Percentiles rank a stretch among this genome's conserved stretches.
Conservation (phyloP, 2,797 vertebrate genomes). For the Streptopelia turtur region DNA sequence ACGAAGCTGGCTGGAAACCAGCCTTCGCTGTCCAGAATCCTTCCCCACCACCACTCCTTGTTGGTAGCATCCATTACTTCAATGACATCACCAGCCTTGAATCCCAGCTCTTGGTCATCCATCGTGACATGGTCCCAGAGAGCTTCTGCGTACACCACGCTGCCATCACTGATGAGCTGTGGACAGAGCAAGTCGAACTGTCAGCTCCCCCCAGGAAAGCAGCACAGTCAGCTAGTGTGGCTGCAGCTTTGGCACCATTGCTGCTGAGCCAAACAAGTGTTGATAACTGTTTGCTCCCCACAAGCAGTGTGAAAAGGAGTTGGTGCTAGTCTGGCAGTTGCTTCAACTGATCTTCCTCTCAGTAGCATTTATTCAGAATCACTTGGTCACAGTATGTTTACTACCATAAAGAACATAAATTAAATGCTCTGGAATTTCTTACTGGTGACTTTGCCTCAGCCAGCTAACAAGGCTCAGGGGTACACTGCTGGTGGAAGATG, state of each 20-base stretch:
- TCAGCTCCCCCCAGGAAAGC: background rate
- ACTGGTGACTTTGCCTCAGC: background rate
- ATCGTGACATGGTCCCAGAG: conserved; percentile 99
- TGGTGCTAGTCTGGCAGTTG: background rate
- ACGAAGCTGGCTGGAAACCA: conserved; percentile 98
- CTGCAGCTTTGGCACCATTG: background rate
- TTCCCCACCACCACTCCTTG: conserved; percentile 99
- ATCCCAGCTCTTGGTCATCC: conserved; percentile 97
- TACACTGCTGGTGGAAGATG: background rate
- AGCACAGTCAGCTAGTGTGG: rapidly evolving
- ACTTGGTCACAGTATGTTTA: background rate
- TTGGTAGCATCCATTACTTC: conserved; percentile 96
- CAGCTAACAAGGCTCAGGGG: background rate
- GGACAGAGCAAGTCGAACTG: conserved; percentile 6
- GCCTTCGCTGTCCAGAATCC: conserved; percentile 91
- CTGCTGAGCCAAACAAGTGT: background rate
- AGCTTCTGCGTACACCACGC: conserved; percentile 93
- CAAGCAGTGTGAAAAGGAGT: rapidly evolving
- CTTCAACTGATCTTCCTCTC: background rate
- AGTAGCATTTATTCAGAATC: background rate
- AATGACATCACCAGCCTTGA: conserved; percentile 94
- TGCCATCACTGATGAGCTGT: conserved; percentile 97
- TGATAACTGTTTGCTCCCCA: background rate
- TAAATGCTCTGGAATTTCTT: background rate
- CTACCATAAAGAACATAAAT: background rate